phyloP scores from a whole-genome alignment of 2,113 vertebrate genomes.

The Lampris megalopsis region DNA sequence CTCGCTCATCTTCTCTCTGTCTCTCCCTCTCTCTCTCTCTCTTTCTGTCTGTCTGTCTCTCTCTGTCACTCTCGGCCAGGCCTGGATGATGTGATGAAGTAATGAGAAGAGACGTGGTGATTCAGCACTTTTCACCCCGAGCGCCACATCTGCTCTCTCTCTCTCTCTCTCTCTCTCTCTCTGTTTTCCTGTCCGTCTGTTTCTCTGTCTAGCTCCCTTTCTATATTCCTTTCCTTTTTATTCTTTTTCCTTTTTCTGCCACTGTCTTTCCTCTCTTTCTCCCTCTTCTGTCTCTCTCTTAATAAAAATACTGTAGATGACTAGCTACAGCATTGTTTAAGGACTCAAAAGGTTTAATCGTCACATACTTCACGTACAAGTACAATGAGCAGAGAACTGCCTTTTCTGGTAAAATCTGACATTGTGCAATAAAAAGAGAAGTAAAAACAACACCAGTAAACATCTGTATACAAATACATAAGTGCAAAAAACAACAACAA shows the following conservation, averaged over 20 bases:
- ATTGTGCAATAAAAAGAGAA: no score
- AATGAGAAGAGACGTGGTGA: slow-evolving; percentile 80
- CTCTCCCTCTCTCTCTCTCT: background rate
- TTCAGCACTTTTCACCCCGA: slow-evolving; percentile 76
- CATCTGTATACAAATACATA: no score
- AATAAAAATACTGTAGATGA: no score
- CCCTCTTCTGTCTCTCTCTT: no score
- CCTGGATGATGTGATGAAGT: slow-evolving; percentile 60
- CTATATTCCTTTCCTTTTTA: no score
- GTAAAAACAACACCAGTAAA: no score
- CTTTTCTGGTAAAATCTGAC: no score
- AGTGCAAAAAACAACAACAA: no score
- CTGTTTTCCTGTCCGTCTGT: slow-evolving; percentile 43
- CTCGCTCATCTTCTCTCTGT: background rate
- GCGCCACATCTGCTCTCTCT: slow-evolving; percentile 77
- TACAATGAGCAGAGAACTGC: no score
- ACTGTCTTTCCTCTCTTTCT: background rate
- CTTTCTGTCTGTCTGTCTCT: background rate
- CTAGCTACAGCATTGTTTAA: no score
- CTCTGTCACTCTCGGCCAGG: background rate
- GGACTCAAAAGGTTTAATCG: no score
- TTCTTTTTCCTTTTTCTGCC: background rate
- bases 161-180: slow-evolving; percentile 48
- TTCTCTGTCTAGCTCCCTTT: slow-evolving; percentile 14
- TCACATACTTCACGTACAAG: no score